phyloP scores from a whole-genome alignment of 2,113 vertebrate genomes.

The Triplophysa tibetana region DNA sequence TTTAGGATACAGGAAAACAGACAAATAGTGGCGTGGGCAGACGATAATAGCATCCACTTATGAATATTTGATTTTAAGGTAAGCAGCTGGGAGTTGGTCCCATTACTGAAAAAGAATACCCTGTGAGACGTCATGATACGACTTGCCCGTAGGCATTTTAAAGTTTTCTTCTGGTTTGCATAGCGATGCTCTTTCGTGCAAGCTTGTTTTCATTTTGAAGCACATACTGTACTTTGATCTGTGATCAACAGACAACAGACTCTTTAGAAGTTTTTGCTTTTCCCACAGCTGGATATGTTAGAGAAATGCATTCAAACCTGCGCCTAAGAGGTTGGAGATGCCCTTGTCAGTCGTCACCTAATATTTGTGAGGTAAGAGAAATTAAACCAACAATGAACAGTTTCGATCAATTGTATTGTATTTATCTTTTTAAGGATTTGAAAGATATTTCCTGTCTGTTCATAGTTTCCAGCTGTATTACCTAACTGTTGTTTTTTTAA shows the following conservation, averaged over 20 bases:
- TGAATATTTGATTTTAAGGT: slow-evolving; percentile 13
- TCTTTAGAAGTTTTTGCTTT: neutral
- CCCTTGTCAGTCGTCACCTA: slow-evolving; percentile 48
- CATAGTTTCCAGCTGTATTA: too few species aligned
- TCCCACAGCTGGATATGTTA: slow-evolving; percentile 48
- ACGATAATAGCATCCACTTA: neutral
- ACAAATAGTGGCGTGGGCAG: neutral
- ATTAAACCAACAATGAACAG: neutral
- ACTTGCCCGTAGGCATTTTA: neutral
- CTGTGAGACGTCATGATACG: neutral
- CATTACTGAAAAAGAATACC: neutral
- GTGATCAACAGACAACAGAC: neutral
- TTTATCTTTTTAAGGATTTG: too few species aligned
- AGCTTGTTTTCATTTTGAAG: neutral
- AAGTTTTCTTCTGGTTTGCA: neutral
- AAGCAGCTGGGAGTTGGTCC: neutral
- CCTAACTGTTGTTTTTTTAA: too few species aligned
- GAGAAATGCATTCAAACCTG: slow-evolving; percentile 47
- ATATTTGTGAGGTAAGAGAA: slow-evolving; percentile 60
- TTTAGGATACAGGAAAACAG: neutral
- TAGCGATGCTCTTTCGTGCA: neutral
- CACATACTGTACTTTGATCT: neutral
- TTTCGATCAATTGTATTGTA: slow-evolving; percentile 1
- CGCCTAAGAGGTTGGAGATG: slow-evolving; percentile 51
- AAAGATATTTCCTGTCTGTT: too few species aligned